phyloP scores from a whole-genome alignment of 2,113 vertebrate genomes.

The Ictalurus furcatus region DNA sequence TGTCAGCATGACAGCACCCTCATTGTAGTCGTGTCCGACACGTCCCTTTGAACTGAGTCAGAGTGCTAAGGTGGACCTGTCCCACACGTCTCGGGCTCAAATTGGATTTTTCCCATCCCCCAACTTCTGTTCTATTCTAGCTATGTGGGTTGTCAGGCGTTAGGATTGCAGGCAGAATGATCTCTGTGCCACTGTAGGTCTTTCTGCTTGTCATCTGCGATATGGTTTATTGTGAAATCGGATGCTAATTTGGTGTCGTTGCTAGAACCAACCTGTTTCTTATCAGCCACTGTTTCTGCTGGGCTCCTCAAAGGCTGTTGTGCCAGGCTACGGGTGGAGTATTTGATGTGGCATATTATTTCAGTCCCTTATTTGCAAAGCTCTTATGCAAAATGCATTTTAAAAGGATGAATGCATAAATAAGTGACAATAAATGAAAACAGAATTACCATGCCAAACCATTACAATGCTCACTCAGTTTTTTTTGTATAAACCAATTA shows the following conservation, averaged over 20 bases:
- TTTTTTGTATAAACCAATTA: constrained; percentile 36
- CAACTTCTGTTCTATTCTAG: constrained; percentile 40
- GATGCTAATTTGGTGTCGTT: constrained; percentile 30
- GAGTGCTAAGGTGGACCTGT: constrained; percentile 52
- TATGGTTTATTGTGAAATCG: constrained; percentile 41
- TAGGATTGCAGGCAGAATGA: constrained; percentile 31
- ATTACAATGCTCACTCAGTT: constrained; percentile 24
- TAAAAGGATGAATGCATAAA: constrained; percentile 41
- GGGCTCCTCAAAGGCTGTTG: constrained; percentile 31
- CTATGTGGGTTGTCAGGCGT: constrained; percentile 42
- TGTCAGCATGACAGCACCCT: constrained; percentile 45
- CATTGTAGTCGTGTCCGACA: constrained; percentile 50
- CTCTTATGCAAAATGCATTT: constrained; percentile 38
- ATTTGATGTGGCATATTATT: constrained; percentile 46
- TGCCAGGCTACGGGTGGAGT: neutral
- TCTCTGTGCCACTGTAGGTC: constrained; percentile 40
- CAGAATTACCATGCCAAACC: constrained; percentile 42
- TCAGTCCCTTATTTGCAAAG: constrained; percentile 41
- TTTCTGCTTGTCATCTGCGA: constrained; percentile 41
- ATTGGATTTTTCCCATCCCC: constrained; percentile 48
- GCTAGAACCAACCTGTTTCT: constrained; percentile 30
- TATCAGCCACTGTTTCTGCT: constrained; percentile 23
- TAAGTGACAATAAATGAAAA: constrained; percentile 38
- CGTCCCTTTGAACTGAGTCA: constrained; percentile 41
- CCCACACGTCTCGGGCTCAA: constrained; percentile 37